Evolutionary conservation across 2,888 invertebrate species (phyloP).

Genomic region (Campoplex nolae): DNA sequence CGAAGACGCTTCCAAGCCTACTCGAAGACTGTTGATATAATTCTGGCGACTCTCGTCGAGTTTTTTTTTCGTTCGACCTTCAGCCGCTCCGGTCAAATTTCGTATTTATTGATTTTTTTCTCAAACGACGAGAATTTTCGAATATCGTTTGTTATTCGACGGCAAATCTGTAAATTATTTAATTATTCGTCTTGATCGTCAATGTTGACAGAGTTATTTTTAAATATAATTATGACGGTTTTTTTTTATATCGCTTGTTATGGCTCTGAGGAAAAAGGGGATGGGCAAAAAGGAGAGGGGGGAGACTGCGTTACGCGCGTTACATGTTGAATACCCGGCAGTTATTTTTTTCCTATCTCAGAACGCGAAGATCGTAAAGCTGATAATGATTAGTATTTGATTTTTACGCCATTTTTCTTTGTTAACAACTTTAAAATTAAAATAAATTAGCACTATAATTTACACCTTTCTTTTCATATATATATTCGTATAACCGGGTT

Average conservation of each 20-base stretch:
- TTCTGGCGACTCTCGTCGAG: neutral
- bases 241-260: neutral
- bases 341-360: neutral
- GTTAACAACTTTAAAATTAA: neutral
- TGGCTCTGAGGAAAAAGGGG: neutral
- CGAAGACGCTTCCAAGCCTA: neutral
- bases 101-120: slow-evolving; percentile 12
- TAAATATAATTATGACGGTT: neutral
- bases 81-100: neutral
- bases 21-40: slow-evolving; percentile 10
- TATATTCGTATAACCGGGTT: neutral
- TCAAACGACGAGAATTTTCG: neutral
- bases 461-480: neutral
- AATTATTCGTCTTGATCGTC: neutral
- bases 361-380: neutral
- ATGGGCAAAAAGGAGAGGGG: neutral
- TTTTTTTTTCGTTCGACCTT: slow-evolving; percentile 17
- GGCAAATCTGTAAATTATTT: neutral
- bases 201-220: neutral
- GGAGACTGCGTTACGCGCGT: neutral
- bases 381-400: neutral
- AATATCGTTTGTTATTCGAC: neutral
- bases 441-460: neutral
- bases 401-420: neutral
- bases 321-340: neutral